Evolutionary conservation across 2,797 vertebrate genomes (phyloP), one percentile per base, ranked within the genome.

Genomic region (Myotis myotis): DNA sequence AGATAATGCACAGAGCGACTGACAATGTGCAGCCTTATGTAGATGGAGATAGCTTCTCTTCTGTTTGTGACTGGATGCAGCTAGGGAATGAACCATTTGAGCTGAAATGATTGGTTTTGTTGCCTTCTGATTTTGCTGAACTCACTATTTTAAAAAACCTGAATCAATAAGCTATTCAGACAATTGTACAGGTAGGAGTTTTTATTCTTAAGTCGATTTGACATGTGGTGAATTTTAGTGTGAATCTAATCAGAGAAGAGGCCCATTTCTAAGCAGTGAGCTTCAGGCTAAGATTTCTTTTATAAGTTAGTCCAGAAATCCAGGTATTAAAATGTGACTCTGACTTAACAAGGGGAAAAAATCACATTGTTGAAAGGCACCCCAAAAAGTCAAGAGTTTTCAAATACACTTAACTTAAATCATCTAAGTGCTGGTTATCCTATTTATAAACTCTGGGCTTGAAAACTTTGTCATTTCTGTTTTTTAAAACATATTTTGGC

Each of bases 101-200:
- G 49, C 17, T 87, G 68, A 87, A 93, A 82, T 94, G 83, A 97
- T 89, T 95, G 94, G 75, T 89, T 92, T 92, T 89, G 70, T 92
- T 76, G 85, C 95, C 83, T 96, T 95, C 64, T 94, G 80, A 90
- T 96, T 96, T 96, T 96, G 96, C 96, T 96, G 96, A 97, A 96
- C 90, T 93, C 92, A 95, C 82, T 94, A 57, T 92, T 96, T 84
- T 47, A 53, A 36, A 95, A 95, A 89, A 53, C 55, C n/a, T 74
- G 84, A 96, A 95, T 97, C 96, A 86, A 97, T 97, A 97, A 96
- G 90, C 93, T 97, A 94, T 96, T 96, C 93, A 96, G 78, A 84
- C 95, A 96, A 38, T 91, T 92, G 95, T 93, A 76, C 82, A 86
- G 88, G 93, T 95, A 94, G 3, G 86, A 93, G 91, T 93, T 97